Conservation (phyloP, 2,888 invertebrate genomes). For the Timandra comae region DNA sequence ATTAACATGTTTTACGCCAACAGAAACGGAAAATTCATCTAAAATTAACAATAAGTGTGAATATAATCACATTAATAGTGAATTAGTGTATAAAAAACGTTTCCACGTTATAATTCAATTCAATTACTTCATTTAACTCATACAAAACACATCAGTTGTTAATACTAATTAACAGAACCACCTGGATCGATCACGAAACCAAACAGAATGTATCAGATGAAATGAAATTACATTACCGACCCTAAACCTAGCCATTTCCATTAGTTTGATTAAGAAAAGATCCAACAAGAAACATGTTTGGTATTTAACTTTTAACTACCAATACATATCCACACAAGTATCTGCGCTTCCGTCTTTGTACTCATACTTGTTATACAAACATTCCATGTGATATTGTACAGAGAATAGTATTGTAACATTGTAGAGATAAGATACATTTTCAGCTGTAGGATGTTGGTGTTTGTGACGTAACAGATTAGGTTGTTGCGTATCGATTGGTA, state of each 20-base stretch:
- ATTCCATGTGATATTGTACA: constrained; percentile 19
- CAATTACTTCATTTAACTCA: no score
- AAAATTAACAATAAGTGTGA: no score
- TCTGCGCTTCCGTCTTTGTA: constrained; percentile 44
- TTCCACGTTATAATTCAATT: no score
- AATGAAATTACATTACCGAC: constrained; percentile 36
- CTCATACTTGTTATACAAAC: constrained; percentile 33
- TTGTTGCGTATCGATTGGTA: constrained; percentile 65
- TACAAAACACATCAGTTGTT: no score
- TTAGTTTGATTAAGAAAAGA: constrained; percentile 67
- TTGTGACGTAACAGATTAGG: constrained; percentile 32
- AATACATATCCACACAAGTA: constrained; percentile 36
- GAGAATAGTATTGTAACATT: constrained; percentile 21
- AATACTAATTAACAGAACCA: no score
- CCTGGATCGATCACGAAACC: constrained; percentile 16
- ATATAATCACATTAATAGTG: no score
- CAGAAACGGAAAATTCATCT: no score
- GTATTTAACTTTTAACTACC: constrained; percentile 70
- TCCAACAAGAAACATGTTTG: constrained; percentile 50
- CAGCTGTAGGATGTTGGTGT: constrained; percentile 14
- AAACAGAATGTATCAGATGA: constrained; percentile 22
- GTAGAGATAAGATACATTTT: constrained; percentile 24
- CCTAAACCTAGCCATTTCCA: constrained; percentile 52
- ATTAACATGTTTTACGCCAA: no score
- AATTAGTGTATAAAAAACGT: no score